These are phyloP conservation scores for Falco cherrug DNA, from an alignment of 2,797 vertebrate genomes.

Conservation along the genomic window DNA sequence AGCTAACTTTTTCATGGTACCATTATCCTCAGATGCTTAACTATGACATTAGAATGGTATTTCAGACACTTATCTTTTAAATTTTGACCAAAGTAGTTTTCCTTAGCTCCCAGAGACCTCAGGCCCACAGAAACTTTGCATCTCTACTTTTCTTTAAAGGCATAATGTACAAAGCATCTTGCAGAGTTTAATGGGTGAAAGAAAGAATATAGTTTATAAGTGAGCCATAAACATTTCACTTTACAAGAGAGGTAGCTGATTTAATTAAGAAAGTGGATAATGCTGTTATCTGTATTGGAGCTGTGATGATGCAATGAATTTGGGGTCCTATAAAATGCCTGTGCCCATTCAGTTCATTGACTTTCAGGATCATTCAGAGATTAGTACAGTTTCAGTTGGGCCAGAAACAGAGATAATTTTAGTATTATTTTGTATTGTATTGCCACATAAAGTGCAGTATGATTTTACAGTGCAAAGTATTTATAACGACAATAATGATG, in stretches of 20 bases:
- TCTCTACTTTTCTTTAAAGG: background rate
- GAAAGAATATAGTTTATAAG: background rate
- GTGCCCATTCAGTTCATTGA: background rate
- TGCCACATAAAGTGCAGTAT: background rate
- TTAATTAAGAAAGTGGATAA: slow-evolving; percentile 5
- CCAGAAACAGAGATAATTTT: background rate
- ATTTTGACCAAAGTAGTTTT: background rate
- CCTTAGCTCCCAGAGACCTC: background rate
- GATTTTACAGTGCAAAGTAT: slow-evolving; percentile 25
- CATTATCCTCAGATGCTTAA: background rate
- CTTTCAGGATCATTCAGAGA: background rate
- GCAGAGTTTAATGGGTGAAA: background rate
- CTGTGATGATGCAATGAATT: background rate
- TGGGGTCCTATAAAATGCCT: background rate
- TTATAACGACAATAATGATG: background rate
- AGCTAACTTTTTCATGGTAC: background rate
- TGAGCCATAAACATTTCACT: background rate
- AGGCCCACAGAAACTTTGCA: background rate
- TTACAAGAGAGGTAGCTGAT: background rate
- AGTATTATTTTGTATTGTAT: slow-evolving; percentile 2
- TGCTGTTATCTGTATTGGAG: background rate
- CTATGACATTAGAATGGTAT: background rate
- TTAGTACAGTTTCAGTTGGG: background rate
- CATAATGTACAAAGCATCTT: background rate
- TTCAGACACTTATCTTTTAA: background rate